Evolutionary conservation across 2,797 vertebrate species (phyloP).

Genomic region (Sparidentex hasta): DNA sequence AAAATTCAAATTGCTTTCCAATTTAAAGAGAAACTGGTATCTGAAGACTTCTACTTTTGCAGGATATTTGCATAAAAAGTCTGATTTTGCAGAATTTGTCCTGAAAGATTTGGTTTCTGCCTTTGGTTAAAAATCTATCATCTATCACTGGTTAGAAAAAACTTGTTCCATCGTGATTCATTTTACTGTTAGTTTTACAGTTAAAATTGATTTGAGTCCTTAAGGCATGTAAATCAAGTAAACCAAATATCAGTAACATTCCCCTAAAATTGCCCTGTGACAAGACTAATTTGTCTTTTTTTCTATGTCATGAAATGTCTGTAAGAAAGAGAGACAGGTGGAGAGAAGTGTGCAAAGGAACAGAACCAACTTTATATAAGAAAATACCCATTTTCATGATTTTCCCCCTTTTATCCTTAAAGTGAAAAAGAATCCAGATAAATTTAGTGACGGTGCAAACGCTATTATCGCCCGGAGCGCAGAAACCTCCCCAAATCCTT

Average conservation of each 20-base stretch:
- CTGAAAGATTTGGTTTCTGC: neutral
- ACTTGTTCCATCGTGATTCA: neutral
- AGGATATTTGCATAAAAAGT: conserved; percentile 19
- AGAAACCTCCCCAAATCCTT: conserved; percentile 23
- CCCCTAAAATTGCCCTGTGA: neutral
- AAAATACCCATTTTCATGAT: conserved; percentile 12
- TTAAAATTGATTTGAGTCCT: neutral
- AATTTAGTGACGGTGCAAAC: conserved; percentile 12
- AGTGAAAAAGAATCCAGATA: neutral
- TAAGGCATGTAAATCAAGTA: neutral
- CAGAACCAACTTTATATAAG: conserved; percentile 41
- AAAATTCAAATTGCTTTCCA: neutral
- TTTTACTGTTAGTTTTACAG: neutral
- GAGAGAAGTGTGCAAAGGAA: conserved; percentile 35
- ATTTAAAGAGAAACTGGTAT: neutral
- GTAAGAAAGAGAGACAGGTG: conserved; percentile 32
- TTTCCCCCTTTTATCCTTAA: neutral
- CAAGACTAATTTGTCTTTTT: neutral
- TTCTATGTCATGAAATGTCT: conserved; percentile 1
- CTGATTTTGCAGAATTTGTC: conserved; percentile 21
- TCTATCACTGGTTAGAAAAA: neutral
- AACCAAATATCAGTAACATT: neutral
- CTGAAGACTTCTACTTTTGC: conserved; percentile 17
- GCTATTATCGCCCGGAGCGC: neutral
- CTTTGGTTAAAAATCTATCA: neutral